Percentiles rank a stretch among this genome's conserved stretches.
Evolutionary conservation across 2,113 vertebrate genomes (phyloP).

Genomic region (Lynx canadensis): DNA sequence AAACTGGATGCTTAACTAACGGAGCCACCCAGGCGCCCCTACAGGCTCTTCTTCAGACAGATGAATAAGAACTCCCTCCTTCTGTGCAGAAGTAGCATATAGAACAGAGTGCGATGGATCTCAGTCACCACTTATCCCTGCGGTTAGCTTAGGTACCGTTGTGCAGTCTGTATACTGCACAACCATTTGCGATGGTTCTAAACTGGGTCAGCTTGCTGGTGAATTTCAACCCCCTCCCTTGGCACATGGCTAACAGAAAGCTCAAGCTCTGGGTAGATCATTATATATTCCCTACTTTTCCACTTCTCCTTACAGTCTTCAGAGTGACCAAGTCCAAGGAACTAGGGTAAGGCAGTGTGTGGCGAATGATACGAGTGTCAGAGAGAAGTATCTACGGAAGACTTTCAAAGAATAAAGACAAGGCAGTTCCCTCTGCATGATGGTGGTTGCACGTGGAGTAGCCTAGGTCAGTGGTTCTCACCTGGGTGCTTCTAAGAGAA

Average conservation of each 20-base stretch:
- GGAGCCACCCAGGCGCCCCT: no score
- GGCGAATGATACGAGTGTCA: neutral
- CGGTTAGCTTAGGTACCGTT: neutral
- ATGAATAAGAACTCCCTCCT: neutral
- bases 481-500: neutral
- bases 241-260: neutral
- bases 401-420: neutral
- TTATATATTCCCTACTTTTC: neutral
- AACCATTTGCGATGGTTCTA: neutral
- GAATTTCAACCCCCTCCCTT: neutral
- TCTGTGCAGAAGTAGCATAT: neutral
- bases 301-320: neutral
- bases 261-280: neutral
- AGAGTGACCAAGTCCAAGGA: neutral
- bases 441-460: neutral
- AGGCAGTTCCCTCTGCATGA: neutral
- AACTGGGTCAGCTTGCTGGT: neutral
- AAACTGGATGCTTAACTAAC: no score
- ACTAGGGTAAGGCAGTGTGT: neutral
- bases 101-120: neutral
- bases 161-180: neutral
- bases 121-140: neutral
- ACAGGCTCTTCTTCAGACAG: neutral
- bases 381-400: neutral
- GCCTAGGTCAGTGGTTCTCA: neutral